Evolutionary conservation across 2,888 invertebrate species (phyloP).

Genomic region (Cepaea hortensis): DNA sequence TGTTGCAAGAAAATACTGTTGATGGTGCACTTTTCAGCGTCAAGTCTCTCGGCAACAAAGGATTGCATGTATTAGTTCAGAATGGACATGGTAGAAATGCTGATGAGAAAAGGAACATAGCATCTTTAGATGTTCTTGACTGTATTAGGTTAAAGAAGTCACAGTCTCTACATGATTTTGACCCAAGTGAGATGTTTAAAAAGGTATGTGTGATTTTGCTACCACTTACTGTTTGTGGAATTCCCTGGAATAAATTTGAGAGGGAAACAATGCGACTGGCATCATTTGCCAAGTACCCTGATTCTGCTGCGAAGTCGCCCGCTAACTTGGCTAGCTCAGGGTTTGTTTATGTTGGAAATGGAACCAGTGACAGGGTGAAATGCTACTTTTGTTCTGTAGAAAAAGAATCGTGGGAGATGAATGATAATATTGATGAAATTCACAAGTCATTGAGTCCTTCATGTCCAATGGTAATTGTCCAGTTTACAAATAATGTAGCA

Average conservation of each 20-base stretch:
- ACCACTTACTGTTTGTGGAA: neutral
- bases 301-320: neutral
- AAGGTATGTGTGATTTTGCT: neutral
- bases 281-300: conserved; percentile 13
- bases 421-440: conserved; percentile 14
- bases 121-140: too few species aligned
- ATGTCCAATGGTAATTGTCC: conserved; percentile 5
- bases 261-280: conserved; percentile 6
- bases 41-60: neutral
- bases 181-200: neutral
- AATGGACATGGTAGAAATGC: too few species aligned
- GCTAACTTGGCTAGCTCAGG: neutral
- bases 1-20: neutral
- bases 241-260: neutral
- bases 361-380: conserved; percentile 3
- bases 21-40: neutral
- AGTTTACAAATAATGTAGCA: conserved; percentile 11
- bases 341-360: conserved; percentile 32
- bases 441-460: conserved; percentile 1
- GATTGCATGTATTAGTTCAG: neutral
- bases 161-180: neutral
- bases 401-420: conserved; percentile 3
- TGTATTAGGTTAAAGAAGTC: too few species aligned
- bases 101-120: too few species aligned
- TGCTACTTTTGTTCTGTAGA: conserved; percentile 25